phyloP scores from a whole-genome alignment of 2,888 invertebrate species.

The Tachystola acroxantha region DNA sequence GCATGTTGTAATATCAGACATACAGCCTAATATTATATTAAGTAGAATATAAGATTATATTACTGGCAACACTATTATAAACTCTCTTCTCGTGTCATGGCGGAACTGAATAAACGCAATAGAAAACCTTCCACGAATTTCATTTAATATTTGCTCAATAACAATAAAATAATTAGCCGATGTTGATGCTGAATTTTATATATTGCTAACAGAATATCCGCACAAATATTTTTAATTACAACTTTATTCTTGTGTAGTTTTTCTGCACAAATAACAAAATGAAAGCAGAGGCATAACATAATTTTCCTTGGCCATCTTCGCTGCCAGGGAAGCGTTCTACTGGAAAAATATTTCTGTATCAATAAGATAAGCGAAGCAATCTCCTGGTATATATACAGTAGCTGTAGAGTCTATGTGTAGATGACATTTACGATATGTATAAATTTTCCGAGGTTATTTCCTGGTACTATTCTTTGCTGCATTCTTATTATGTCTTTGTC shows the following conservation, averaged over 20 bases:
- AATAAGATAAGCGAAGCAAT: constrained; percentile 54
- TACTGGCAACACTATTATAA: too few species aligned
- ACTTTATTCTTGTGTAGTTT: not conserved
- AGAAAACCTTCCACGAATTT: too few species aligned
- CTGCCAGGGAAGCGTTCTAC: constrained; percentile 23
- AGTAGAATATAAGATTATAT: too few species aligned
- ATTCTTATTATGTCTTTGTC: not conserved
- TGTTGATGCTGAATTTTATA: too few species aligned
- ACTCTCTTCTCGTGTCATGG: too few species aligned
- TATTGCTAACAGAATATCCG: too few species aligned
- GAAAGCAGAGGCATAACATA: constrained; percentile 19
- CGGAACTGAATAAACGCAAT: too few species aligned
- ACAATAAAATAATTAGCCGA: too few species aligned
- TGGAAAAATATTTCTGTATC: constrained; percentile 49
- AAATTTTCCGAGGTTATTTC: constrained; percentile 13
- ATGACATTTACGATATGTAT: constrained; percentile 9
- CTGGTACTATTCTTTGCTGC: not conserved
- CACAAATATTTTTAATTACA: too few species aligned
- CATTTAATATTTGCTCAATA: too few species aligned
- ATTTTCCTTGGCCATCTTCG: constrained; percentile 24
- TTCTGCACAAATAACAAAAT: constrained; percentile 15
- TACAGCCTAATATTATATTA: too few species aligned
- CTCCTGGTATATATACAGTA: constrained; percentile 29
- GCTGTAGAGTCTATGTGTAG: constrained; percentile 7
- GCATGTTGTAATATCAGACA: too few species aligned